Evolutionary conservation across 1,140 invertebrate genomes (phyloP).

Genomic region (Bombus sylvicola): DNA sequence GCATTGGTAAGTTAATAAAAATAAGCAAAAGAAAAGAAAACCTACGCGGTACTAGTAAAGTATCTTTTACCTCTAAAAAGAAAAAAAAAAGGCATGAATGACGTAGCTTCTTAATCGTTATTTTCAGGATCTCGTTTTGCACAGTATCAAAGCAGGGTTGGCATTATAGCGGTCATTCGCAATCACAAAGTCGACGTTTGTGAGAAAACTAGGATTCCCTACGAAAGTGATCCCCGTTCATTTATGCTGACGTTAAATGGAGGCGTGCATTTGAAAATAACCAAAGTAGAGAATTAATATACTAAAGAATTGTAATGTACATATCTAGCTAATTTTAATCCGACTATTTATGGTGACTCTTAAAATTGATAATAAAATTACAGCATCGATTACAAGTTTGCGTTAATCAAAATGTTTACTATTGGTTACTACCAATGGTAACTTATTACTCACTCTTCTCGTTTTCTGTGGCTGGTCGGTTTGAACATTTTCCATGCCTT

Average conservation of each 20-base stretch:
- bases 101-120: background rate
- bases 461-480: no score
- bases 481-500: no score
- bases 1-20: slow-evolving; percentile 22
- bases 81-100: no score
- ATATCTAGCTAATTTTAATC: no score
- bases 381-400: no score
- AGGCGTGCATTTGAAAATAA: background rate
- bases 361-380: background rate
- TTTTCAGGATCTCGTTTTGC: slow-evolving; percentile 71
- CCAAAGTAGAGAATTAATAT: background rate
- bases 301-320: no score
- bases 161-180: slow-evolving; percentile 43
- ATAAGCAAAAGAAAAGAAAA: no score
- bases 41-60: no score
- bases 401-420: no score
- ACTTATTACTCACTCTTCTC: no score
- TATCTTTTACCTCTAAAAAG: no score
- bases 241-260: slow-evolving; percentile 49
- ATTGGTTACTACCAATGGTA: no score
- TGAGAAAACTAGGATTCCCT: slow-evolving; percentile 70
- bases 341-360: rapidly evolving
- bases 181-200: slow-evolving; percentile 47
- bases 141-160: slow-evolving; percentile 70
- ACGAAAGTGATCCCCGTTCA: slow-evolving; percentile 32